Evolutionary conservation across 2,113 vertebrate genomes (phyloP).

Genomic region (Eptesicus fuscus): DNA sequence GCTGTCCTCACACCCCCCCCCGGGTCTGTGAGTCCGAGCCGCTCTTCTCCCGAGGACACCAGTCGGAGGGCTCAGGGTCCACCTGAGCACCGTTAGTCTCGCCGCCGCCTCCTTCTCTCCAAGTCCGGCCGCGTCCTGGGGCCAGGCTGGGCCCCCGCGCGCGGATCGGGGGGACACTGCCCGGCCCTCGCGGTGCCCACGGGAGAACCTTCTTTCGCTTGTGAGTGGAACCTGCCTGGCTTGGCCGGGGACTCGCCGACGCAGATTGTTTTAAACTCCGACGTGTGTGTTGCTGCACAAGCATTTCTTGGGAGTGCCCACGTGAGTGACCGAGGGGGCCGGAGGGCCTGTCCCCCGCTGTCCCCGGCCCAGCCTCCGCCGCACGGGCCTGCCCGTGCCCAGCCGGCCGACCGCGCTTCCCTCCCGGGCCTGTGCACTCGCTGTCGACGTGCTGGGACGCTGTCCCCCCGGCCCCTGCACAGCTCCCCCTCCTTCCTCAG

Average conservation of each 20-base stretch:
- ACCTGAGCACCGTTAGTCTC: not conserved
- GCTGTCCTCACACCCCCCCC: accelerated
- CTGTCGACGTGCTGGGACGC: not conserved
- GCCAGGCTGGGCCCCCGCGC: not conserved
- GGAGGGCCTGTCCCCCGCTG: not conserved
- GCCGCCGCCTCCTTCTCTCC: not conserved
- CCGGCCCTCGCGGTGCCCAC: accelerated
- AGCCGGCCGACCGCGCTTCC: not conserved
- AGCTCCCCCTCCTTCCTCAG: not conserved
- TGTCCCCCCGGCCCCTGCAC: not conserved
- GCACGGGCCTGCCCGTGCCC: not conserved
- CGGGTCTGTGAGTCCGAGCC: not conserved
- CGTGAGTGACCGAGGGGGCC: accelerated
- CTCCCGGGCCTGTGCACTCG: accelerated
- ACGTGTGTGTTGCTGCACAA: accelerated
- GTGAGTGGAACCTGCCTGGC: not conserved
- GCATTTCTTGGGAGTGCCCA: not conserved
- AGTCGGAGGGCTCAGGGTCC: accelerated
- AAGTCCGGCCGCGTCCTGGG: not conserved
- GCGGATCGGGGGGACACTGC: accelerated
- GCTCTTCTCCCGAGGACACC: not conserved
- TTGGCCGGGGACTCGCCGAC: accelerated
- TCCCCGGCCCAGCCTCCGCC: not conserved
- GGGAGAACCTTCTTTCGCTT: accelerated
- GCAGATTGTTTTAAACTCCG: not conserved